Percentiles rank a stretch among this genome's conserved stretches.
phyloP scores from a whole-genome alignment of 2,797 vertebrate genomes.

The Pristis pectinata region DNA sequence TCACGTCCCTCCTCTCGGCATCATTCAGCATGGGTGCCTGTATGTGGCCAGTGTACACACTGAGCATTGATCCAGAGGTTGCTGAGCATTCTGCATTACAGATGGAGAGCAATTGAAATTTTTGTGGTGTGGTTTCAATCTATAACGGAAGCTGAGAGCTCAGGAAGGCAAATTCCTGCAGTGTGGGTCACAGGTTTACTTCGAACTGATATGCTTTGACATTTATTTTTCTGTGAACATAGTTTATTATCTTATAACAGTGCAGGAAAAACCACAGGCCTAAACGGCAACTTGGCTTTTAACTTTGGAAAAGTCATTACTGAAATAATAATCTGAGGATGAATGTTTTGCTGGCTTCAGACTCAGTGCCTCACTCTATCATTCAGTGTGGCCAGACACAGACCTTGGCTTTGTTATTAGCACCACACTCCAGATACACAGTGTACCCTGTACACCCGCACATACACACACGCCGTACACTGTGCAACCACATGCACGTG shows the following conservation, averaged over 20 bases:
- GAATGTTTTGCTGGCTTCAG: not conserved
- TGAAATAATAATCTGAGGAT: slow-evolving; percentile 25
- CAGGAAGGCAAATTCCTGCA: not conserved
- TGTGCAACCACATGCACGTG: too few relatives aligned
- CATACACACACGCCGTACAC: not conserved
- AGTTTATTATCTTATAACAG: slow-evolving; percentile 23
- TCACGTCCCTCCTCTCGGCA: not conserved
- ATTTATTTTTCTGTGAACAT: slow-evolving; percentile 5
- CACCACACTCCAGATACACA: not conserved
- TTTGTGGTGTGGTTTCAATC: slow-evolving; percentile 22
- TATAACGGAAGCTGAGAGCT: not conserved
- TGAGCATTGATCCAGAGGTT: not conserved
- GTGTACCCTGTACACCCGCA: not conserved
- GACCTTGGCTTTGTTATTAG: not conserved
- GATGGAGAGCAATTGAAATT: slow-evolving; percentile 17
- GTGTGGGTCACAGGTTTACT: not conserved
- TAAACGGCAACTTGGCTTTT: slow-evolving; percentile 5
- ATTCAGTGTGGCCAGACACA: not conserved
- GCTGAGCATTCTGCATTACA: not conserved
- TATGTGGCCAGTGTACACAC: not conserved
- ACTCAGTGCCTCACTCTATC: not conserved
- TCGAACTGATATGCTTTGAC: not conserved
- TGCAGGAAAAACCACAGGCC: not conserved
- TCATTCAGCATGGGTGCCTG: not conserved
- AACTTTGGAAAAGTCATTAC: slow-evolving; percentile 5